Percentiles rank a stretch among this genome's conserved stretches.
These are phyloP conservation scores for Sepiola atlantica DNA, from an alignment of 2,888 invertebrate species.

Conservation along the genomic window DNA sequence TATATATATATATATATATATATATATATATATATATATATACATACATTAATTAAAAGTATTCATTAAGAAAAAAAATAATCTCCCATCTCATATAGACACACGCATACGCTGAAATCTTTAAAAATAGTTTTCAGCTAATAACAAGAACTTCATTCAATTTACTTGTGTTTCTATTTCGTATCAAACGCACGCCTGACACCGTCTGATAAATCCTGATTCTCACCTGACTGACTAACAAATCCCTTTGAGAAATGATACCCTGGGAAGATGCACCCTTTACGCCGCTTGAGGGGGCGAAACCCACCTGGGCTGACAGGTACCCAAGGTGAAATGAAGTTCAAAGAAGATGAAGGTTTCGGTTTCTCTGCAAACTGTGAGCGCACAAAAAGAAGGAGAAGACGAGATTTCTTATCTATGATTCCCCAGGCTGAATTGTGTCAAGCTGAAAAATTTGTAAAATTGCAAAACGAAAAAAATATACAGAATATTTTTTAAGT, in stretches of 20 bases:
- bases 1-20: too few relatives aligned
- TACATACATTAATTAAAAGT: neutral
- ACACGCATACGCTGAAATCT: neutral
- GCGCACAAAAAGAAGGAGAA: too few relatives aligned
- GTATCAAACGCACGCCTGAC: neutral
- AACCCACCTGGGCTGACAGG: constrained; percentile 11
- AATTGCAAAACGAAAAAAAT: neutral
- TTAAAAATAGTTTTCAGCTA: neutral
- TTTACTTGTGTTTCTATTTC: neutral
- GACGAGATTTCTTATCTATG: neutral
- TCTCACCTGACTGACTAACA: neutral
- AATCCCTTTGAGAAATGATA: constrained; percentile 10
- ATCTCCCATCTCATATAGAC: neutral
- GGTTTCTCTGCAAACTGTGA: neutral
- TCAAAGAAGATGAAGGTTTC: neutral
- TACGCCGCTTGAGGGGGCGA: neutral
- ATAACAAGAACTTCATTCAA: neutral
- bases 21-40: too few relatives aligned
- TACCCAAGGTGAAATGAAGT: constrained; percentile 32
- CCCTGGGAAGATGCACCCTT: neutral
- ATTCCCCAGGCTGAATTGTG: neutral
- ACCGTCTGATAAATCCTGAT: neutral
- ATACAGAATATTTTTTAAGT: neutral
- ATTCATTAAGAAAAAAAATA: neutral
- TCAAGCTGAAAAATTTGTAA: neutral